A percentile compares a stretch with the other conserved stretches of the same genome.
Conservation (phyloP, 2,888 invertebrate genomes). For the Megaustenia siamemsis region DNA sequence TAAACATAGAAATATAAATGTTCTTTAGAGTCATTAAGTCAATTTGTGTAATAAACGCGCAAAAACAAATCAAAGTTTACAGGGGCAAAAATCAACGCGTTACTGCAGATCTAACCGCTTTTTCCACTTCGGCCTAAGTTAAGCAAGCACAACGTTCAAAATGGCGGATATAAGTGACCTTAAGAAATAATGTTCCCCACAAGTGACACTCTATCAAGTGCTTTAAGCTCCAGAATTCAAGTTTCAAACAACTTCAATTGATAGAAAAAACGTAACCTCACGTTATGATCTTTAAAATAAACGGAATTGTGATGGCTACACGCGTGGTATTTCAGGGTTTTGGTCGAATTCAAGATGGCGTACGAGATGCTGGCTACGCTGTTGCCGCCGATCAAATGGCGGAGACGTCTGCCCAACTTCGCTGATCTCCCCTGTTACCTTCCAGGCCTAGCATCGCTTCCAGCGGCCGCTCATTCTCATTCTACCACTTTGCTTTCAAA, state of each 20-base stretch:
- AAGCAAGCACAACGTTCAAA: no score
- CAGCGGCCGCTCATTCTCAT: no score
- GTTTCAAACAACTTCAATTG: neutral
- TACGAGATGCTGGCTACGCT: constrained; percentile 30
- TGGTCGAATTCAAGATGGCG: constrained; percentile 47
- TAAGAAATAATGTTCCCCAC: neutral
- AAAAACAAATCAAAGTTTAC: no score
- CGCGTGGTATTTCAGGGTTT: neutral
- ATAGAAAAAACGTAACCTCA: neutral
- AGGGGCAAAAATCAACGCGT: no score
- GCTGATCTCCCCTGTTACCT: constrained; percentile 54
- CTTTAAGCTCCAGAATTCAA: no score
- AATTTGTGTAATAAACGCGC: no score
- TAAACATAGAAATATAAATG: no score
- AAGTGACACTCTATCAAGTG: neutral
- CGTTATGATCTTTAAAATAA: neutral
- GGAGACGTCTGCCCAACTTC: constrained; percentile 38
- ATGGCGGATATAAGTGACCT: constrained; percentile 43
- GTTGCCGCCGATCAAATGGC: constrained; percentile 43
- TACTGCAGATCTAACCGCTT: no score
- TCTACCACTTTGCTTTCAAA: no score
- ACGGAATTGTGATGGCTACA: neutral
- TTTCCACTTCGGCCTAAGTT: no score
- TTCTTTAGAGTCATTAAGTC: no score
- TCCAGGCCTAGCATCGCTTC: neutral